Evolutionary conservation across 2,888 invertebrate genomes (phyloP), one percentile per base, ranked within the genome.

Genomic region (Pristionchus arcanus): DNA sequence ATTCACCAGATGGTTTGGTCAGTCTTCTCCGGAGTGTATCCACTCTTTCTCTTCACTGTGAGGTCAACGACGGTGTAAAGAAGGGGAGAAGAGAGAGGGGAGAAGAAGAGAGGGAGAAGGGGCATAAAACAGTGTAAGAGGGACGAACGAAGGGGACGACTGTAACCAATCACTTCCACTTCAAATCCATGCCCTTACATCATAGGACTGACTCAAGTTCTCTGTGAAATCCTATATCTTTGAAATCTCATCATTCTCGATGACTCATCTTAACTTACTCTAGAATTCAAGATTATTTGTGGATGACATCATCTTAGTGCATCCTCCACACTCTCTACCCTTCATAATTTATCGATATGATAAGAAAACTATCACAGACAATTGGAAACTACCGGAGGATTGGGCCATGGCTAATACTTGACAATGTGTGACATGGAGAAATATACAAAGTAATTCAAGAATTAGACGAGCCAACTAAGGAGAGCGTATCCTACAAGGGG

Each of bases 401-500:
- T 63, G n/a, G 21, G 37, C 31, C 74, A 74, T 74, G 74, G 74
- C 37, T 37, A 42, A 74, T 74, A 74, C 74, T 37, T 34, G 28
- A 68, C 68, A 21, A 68, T 68, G 37, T 74, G 31, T 37, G 34
- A 74, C 31, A 37, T 34, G 34, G 74, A n/a, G 74, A 31, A 74
- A 21, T 34, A 37, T 7, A 21, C 16, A 37, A 83, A 31, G 83
- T 31, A 19, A 71, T 19, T 11, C 74, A 37, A 74, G 2, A 74
- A 21, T 31, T 71, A 88, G 21, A 31, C 87, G 25, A 88, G 11
- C 87, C 87, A 88, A 15, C 49, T 16, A 21, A 88, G 53, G 28
- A 88, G 53, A 16, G 34, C 49, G 55, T 90, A 93, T 16, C 92
- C 91, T 25, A 93, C 90, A 13, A 93, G 53, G 0, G 94, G 94